Conservation (phyloP, 2,113 vertebrate species). For the Onychorhynchus coronatus region DNA sequence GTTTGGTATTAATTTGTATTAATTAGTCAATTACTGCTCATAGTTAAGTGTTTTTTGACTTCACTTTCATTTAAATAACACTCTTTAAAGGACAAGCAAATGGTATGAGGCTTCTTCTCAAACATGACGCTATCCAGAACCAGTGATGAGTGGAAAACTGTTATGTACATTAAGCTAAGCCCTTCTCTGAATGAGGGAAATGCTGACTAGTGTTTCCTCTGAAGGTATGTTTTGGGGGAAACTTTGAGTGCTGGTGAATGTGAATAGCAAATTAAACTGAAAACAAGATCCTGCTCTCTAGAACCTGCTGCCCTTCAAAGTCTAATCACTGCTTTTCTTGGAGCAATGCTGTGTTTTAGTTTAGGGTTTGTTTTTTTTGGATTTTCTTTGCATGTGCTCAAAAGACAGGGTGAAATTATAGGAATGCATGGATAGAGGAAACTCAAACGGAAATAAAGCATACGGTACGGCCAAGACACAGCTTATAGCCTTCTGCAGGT, state of each 20-base stretch:
- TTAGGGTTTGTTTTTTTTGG: not conserved
- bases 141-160: not conserved
- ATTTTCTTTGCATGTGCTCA: not conserved
- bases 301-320: not conserved
- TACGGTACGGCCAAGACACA: not conserved
- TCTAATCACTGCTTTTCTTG: not conserved
- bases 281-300: not conserved
- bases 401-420: not conserved
- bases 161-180: not conserved
- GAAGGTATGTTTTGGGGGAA: not conserved
- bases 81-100: not conserved
- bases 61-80: not conserved
- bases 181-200: not conserved
- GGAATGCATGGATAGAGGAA: not conserved
- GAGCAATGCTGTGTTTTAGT: not conserved
- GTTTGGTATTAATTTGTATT: not conserved
- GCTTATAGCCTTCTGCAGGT: not conserved
- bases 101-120: not conserved
- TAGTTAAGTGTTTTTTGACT: constrained; percentile 26
- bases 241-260: not conserved
- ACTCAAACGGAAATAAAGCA: not conserved
- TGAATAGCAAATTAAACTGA: not conserved
- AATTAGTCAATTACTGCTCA: constrained; percentile 35
- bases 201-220: not conserved
- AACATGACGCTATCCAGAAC: not conserved